Evolutionary conservation across 2,888 invertebrate species (phyloP).

Genomic region (Nineta flava): DNA sequence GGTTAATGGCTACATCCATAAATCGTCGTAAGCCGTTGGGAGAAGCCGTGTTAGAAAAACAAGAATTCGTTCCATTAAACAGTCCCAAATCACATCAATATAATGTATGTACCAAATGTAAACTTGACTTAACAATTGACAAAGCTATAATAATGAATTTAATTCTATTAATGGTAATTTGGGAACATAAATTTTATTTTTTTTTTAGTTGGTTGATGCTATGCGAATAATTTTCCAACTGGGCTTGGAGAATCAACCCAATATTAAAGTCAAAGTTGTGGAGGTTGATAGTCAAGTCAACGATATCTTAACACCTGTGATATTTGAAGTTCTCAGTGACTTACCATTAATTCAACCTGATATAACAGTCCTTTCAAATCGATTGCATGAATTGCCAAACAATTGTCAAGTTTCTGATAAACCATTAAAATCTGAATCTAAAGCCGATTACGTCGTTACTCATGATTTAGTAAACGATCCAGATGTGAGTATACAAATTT

Average conservation of each 20-base stretch:
- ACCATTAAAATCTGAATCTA: conserved; percentile 28
- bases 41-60: conserved; percentile 62
- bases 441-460: conserved; percentile 17
- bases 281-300: conserved; percentile 20
- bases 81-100: conserved; percentile 10
- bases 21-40: conserved; percentile 48
- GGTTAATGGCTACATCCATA: conserved; percentile 61
- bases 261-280: conserved; percentile 41
- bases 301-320: conserved; percentile 33
- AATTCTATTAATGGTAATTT: too few relatives aligned
- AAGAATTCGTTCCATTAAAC: conserved; percentile 50
- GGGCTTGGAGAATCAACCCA: conserved; percentile 51
- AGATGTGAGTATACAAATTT: conserved; percentile 23
- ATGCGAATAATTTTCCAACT: conserved; percentile 49
- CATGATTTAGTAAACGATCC: conserved; percentile 30
- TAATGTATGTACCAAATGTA: background rate
- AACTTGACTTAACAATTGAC: too few relatives aligned
- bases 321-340: conserved; percentile 45
- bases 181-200: too few relatives aligned
- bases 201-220: conserved; percentile 18
- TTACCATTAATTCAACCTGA: conserved; percentile 54
- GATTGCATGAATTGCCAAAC: conserved; percentile 30
- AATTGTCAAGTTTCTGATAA: conserved; percentile 43
- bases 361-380: conserved; percentile 37
- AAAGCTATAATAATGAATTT: too few relatives aligned